Evolutionary conservation across 1,140 invertebrate genomes (phyloP).

Genomic region (Calephelis nemesis): DNA sequence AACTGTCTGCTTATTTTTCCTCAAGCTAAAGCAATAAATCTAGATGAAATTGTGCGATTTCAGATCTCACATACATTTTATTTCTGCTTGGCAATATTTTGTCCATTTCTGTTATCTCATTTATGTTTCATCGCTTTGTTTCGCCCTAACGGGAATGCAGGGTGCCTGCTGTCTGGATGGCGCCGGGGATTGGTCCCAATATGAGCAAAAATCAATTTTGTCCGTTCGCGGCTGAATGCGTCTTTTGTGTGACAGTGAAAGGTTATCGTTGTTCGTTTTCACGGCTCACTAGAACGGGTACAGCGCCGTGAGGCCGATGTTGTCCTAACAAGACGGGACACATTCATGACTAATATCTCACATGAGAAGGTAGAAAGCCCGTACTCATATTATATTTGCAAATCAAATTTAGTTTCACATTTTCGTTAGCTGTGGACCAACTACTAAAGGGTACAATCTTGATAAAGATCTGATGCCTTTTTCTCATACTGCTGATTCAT

Average conservation of each 20-base stretch:
- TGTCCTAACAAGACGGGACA: constrained; percentile 49
- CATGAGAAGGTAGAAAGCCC: neutral
- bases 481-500: no score
- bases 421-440: no score
- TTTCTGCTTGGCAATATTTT: neutral
- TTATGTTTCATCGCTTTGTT: constrained; percentile 14
- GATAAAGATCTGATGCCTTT: no score
- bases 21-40: neutral
- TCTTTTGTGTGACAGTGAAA: constrained; percentile 66
- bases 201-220: constrained; percentile 73
- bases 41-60: neutral
- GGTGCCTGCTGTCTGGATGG: constrained; percentile 25
- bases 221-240: constrained; percentile 57
- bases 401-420: no score
- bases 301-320: constrained; percentile 35
- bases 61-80: neutral
- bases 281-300: constrained; percentile 54
- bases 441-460: no score
- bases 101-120: constrained; percentile 8
- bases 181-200: constrained; percentile 38
- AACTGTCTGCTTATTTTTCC: no score
- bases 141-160: constrained; percentile 12
- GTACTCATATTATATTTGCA: neutral
- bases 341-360: constrained; percentile 18
- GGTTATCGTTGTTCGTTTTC: constrained; percentile 68